Conservation (phyloP, 1,140 invertebrate genomes). For the Dreissena polymorpha region DNA sequence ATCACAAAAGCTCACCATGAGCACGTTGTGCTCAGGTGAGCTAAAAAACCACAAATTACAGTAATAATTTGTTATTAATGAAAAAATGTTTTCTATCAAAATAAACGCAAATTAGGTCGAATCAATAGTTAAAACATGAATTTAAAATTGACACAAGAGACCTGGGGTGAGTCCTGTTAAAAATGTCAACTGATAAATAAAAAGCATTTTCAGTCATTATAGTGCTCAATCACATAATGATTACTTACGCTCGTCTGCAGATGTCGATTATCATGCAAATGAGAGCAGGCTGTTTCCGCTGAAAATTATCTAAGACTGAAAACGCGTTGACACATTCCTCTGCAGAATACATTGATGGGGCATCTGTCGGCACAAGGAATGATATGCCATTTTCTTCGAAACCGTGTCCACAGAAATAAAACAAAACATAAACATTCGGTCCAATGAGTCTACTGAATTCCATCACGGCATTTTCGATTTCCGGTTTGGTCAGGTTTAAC, state of each 20-base stretch:
- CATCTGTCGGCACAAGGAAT: constrained; percentile 80
- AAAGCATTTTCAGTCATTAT: neutral
- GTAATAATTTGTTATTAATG: no score
- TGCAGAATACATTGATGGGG: constrained; percentile 75
- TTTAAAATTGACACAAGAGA: no score
- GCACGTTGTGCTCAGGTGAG: no score
- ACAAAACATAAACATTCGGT: constrained; percentile 80
- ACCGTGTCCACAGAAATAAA: constrained; percentile 81
- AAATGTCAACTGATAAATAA: neutral
- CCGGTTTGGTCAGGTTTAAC: constrained; percentile 78
- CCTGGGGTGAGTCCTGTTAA: no score
- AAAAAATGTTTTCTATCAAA: no score
- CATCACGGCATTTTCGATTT: constrained; percentile 78
- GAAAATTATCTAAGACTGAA: constrained; percentile 72
- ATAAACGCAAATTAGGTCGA: no score
- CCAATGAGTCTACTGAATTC: constrained; percentile 78
- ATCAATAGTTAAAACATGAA: no score
- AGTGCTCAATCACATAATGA: neutral
- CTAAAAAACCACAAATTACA: no score
- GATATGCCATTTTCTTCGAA: constrained; percentile 80
- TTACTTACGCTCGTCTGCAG: constrained; percentile 75
- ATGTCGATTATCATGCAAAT: constrained; percentile 81
- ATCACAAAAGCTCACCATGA: no score
- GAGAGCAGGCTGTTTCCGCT: constrained; percentile 75
- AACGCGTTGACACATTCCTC: constrained; percentile 77